Evolutionary conservation across 2,888 invertebrate species (phyloP).

Genomic region (Cetonia aurata): DNA sequence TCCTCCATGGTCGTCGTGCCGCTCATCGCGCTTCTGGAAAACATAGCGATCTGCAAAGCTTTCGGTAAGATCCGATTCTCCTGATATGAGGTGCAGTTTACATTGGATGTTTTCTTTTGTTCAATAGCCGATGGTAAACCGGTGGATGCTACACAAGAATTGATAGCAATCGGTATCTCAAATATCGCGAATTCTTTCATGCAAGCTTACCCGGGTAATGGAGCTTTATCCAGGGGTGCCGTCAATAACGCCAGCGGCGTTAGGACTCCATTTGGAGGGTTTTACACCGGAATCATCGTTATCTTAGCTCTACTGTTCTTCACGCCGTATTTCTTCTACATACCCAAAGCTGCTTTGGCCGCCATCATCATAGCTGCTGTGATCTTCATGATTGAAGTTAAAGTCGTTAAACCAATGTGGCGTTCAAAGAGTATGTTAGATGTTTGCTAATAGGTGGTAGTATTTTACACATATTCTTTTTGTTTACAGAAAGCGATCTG

Average conservation of each 20-base stretch:
- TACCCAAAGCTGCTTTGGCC: constrained; percentile 87
- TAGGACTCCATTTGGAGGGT: constrained; percentile 86
- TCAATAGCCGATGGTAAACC: constrained; percentile 77
- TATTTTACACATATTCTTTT: constrained; percentile 34
- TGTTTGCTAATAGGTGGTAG: no score
- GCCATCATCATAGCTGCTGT: constrained; percentile 94
- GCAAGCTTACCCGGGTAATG: constrained; percentile 87
- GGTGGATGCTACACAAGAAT: constrained; percentile 92
- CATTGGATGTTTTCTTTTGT: no score
- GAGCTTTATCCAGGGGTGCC: constrained; percentile 88
- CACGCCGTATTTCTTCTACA: constrained; percentile 89
- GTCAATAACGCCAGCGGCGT: constrained; percentile 93
- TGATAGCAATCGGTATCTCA: constrained; percentile 86
- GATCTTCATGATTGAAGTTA: constrained; percentile 90
- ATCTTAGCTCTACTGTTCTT: constrained; percentile 86
- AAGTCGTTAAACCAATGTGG: constrained; percentile 90
- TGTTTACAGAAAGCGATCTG: constrained; percentile 82
- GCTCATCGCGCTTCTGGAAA: constrained; percentile 88
- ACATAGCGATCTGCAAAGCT: constrained; percentile 94
- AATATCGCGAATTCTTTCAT: constrained; percentile 89
- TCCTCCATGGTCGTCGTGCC: constrained; percentile 89
- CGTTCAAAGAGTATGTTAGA: constrained; percentile 82
- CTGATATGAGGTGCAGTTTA: no score
- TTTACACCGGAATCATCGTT: constrained; percentile 85
- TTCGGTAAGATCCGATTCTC: constrained; percentile 75